Percentiles rank a stretch among this genome's conserved stretches.
These are phyloP conservation scores for Loripinus fragilis DNA, from an alignment of 2,888 invertebrate species.

Conservation along the genomic window DNA sequence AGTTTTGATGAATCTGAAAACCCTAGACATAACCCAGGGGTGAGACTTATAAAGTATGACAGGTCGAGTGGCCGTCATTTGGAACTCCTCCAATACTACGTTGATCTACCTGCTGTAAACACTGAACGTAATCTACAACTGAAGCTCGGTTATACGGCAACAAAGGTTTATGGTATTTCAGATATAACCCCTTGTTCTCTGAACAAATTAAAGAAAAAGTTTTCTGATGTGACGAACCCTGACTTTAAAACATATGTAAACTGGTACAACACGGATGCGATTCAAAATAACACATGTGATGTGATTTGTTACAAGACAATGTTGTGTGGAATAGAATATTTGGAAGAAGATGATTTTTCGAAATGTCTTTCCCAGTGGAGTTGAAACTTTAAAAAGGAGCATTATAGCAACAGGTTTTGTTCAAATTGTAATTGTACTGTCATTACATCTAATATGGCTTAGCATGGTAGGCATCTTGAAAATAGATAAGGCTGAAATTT, in stretches of 20 bases:
- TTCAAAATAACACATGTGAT: slow-evolving; percentile 27
- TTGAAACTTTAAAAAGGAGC: too few relatives aligned
- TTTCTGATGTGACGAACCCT: not conserved
- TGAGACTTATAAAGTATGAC: slow-evolving; percentile 94
- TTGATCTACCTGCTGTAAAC: slow-evolving; percentile 89
- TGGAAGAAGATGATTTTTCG: not conserved
- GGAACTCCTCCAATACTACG: slow-evolving; percentile 95
- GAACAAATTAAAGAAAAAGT: slow-evolving; percentile 86
- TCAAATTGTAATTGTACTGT: too few relatives aligned
- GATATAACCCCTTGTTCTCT: slow-evolving; percentile 91
- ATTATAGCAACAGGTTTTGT: too few relatives aligned
- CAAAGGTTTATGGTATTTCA: slow-evolving; percentile 89
- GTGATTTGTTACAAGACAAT: slow-evolving; percentile 36
- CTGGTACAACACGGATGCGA: slow-evolving; percentile 82
- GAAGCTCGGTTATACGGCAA: slow-evolving; percentile 93
- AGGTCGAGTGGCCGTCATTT: slow-evolving; percentile 88
- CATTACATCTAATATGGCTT: too few relatives aligned
- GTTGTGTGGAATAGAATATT: slow-evolving; percentile 38
- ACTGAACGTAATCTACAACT: slow-evolving; percentile 89
- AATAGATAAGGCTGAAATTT: too few relatives aligned
- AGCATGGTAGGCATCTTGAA: too few relatives aligned
- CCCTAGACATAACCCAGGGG: slow-evolving; percentile 90
- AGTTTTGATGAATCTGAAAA: slow-evolving; percentile 84
- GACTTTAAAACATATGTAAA: slow-evolving; percentile 84
- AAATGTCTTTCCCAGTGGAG: not conserved